Conservation (phyloP, 2,113 vertebrate species). For the Pao palembangensis region DNA sequence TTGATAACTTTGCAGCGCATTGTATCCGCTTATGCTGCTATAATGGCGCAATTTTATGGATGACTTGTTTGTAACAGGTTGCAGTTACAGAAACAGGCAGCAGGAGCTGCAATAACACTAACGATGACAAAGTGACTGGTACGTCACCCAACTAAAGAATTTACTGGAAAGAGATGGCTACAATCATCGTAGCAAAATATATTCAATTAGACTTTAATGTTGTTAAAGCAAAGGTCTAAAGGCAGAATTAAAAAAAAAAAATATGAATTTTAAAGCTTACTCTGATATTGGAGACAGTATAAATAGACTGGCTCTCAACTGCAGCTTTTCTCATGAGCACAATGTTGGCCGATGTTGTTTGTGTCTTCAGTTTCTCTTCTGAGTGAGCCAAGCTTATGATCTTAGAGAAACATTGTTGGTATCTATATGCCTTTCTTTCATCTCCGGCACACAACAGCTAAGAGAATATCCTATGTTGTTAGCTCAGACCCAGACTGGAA, state of each 20-base stretch:
- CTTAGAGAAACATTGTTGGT: slow-evolving; percentile 18
- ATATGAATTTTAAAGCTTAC: slow-evolving; percentile 1
- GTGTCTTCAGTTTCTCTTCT: background rate
- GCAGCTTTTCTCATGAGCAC: slow-evolving; percentile 1
- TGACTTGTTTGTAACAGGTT: slow-evolving; percentile 6
- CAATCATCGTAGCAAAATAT: background rate
- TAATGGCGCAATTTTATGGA: background rate
- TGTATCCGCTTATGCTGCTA: background rate
- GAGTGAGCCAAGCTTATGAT: slow-evolving; percentile 11
- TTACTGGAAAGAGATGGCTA: background rate
- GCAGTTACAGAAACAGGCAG: slow-evolving; percentile 60
- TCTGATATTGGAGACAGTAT: slow-evolving; percentile 1
- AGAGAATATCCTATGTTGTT: slow-evolving; percentile 35
- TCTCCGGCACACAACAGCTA: slow-evolving; percentile 19
- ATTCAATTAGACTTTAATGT: no score
- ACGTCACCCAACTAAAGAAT: background rate
- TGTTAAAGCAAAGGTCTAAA: background rate
- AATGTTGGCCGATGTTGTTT: slow-evolving; percentile 3
- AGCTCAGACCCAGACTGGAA: slow-evolving; percentile 44
- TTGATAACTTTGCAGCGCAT: no score
- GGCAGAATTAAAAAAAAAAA: background rate
- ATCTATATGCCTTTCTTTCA: slow-evolving; percentile 19
- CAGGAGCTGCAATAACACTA: slow-evolving; percentile 68
- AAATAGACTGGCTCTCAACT: slow-evolving; percentile 4
- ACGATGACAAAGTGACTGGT: slow-evolving; percentile 14